Evolutionary conservation across 2,797 vertebrate genomes (phyloP), one percentile per base, ranked within the genome.

Genomic region (Apodemus agrarius): DNA sequence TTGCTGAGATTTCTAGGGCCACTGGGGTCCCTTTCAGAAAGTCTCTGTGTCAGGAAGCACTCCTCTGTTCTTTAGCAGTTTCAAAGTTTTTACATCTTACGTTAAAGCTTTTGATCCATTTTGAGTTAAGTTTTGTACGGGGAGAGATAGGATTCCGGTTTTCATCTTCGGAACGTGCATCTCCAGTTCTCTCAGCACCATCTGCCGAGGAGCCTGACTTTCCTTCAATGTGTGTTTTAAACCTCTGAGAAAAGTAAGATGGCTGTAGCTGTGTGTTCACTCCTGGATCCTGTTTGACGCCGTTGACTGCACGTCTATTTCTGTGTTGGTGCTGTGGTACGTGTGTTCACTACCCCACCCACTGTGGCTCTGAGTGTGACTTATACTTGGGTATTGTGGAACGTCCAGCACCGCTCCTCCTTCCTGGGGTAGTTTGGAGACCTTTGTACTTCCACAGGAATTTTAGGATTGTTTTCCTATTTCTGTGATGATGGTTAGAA

Each of bases 81-180:
- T 52, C 63, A 24, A 24, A 9, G 11, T 49, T 12, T 40, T 54
- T 34, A 72, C 24, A 21, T 29, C 67, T 74, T 29, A 26, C 14
- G 1, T 40, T 40, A 17, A 13, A 54, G n/a, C 52, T 19, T 88
- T 88, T 13, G 24, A 24, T 31, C 49, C n/a, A 29, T 59, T 19
- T 74, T 75, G 69, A 43, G 37, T 81, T 24, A n/a, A 22, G 24
- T 13, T 57, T 11, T 59, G n/a, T 57, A 10, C 52, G 40, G 52
- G 69, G 52, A 59, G 69, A 3, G 3, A 31, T 13, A 59, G 67
- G 8, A 7, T 24, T 87, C 16, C 8, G 3, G 26, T 31, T 31
- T 26, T 21, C 8, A 0, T 31, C 52, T 75, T 40, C 16, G 0
- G 3, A 37, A 59, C 0, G 26, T 1, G 26, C 16, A 11, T 57